Conservation (phyloP, 2,797 vertebrate genomes). For the Chromobotia macracanthus region DNA sequence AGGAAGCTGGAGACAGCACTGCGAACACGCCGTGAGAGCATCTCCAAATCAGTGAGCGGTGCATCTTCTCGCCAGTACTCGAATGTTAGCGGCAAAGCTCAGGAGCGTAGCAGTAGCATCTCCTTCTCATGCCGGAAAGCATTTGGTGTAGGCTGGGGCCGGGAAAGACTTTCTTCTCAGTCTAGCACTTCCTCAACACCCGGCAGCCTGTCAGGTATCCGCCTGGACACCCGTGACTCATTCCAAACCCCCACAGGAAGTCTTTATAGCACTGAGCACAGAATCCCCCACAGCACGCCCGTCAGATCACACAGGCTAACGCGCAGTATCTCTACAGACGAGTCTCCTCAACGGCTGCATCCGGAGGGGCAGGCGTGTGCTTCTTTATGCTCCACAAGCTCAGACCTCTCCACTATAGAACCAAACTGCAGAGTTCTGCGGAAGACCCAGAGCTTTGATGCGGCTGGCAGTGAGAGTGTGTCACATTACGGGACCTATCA, state of each 20-base stretch:
- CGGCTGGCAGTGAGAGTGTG: constrained; percentile 69
- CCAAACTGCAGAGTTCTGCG: constrained; percentile 77
- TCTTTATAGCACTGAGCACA: constrained; percentile 52
- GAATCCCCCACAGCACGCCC: constrained; percentile 53
- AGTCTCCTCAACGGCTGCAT: constrained; percentile 53
- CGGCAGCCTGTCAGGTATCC: constrained; percentile 52
- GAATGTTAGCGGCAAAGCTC: constrained; percentile 48
- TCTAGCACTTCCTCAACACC: constrained; percentile 58
- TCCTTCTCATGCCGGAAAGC: constrained; percentile 67
- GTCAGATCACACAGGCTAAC: constrained; percentile 66
- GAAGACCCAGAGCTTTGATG: constrained; percentile 89
- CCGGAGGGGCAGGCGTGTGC: constrained; percentile 23
- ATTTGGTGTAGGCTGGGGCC: constrained; percentile 64
- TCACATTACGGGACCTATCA: constrained; percentile 70
- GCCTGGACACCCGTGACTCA: constrained; percentile 40
- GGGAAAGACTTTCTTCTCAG: constrained; percentile 60
- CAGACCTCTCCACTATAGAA: constrained; percentile 46
- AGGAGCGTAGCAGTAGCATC: constrained; percentile 66
- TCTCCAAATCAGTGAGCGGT: constrained; percentile 9
- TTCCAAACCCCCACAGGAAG: constrained; percentile 31
- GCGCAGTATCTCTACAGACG: constrained; percentile 70
- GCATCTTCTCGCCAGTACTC: constrained; percentile 65
- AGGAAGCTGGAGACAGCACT: constrained; percentile 85
- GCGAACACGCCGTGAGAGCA: constrained; percentile 62
- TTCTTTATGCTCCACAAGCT: constrained; percentile 45